Base-by-base conservation (phyloP, 2,888 invertebrate genomes). In the Trachelus troglodyta region DNA sequence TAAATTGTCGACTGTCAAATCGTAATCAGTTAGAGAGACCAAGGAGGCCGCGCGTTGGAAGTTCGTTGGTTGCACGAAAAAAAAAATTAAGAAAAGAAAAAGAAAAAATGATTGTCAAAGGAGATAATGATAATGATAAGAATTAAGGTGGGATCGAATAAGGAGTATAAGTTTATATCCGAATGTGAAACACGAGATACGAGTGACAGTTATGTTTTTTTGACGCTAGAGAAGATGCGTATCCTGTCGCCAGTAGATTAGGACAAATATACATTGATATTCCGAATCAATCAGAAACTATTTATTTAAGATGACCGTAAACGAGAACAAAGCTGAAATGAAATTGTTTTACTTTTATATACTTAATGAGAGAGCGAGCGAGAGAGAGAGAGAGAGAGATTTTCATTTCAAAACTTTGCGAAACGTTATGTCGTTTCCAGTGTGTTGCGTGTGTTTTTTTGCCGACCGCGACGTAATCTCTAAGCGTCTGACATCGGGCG, bases 261-360 rank as follows among this genome's bases (percentile, higher is more conserved):
- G 80, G 83, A 87, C 82, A 85, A 56, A 86, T 85, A 86, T 83
- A 82, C 76, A 69, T 37, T 75, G 40, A 83, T 83, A 80, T 81
- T 83, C 80, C 82, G 80, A 85, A 80, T 56, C 81, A 83, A 82
- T 80, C 82, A 83, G 76, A 84, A 34, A 85, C 81, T 87, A 85
- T 85, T 85, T 85, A 82, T 85, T 81, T 86, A 80, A 80, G 81
- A 84, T 80, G 79, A 83, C 81, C 79, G 83, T 82, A 80, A 81
- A 68, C 73, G 76, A 78, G 79, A 77, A 82, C 76, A 76, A 74
- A 73, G 74, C 56, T 74, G 75, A 75, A 77, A 78, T 78, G 71
- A 80, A 85, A 81, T 86, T 79, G 76, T 85, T 86, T 88, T 86
- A 84, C 83, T 87, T 85, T 85, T 87, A 85, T 81, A 84, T 83